Evolutionary conservation across 2,888 invertebrate genomes (phyloP), one percentile per base, ranked within the genome.

Genomic region (Pammene fasciana): DNA sequence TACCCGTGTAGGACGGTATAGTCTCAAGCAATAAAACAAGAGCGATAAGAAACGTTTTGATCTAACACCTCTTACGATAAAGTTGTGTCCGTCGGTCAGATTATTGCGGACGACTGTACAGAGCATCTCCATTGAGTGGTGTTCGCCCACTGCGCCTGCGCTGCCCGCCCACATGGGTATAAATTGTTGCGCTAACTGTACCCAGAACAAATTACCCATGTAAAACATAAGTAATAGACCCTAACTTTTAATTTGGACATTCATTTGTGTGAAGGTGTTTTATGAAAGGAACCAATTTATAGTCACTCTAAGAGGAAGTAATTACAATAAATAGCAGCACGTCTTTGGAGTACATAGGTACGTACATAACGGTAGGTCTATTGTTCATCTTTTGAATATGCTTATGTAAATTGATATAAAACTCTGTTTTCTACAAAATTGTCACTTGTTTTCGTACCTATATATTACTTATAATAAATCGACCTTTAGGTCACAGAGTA

Each of bases 161-260:
- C 78, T 86, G 85, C 85, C 88, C 89, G 86, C 92, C 90, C 79
- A 90, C 92, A 73, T 78, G 75, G 76, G 78, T 81, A 82, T 90
- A 90, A 90, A 89, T 87, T 83, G 82, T 85, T 81, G 82, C 78
- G 79, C 79, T 90, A 90, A 90, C 90, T 86, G 90, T 87, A 86
- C 81, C 74, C 72, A 77, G 82, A 86, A 89, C 89, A 90, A 90
- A 90, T 90, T 87, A 82, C 84, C 81, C 76, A 74, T 83, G 78
- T 81, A 78, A 77, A 78, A 77, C 75, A 75, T 75, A 75, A 70
- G 57, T 78, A 81, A 81, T 81, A 82, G 77, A 79, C 80, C 78
- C 82, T 85, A 84, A 79, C 78, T 85, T 81, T 83, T 83, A 83
- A 86, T 80, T 78, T 78, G 76, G 76, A 74, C 74, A 76, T 82